Conservation (phyloP, 2,888 invertebrate genomes). For the Orchesellides sinensis region DNA sequence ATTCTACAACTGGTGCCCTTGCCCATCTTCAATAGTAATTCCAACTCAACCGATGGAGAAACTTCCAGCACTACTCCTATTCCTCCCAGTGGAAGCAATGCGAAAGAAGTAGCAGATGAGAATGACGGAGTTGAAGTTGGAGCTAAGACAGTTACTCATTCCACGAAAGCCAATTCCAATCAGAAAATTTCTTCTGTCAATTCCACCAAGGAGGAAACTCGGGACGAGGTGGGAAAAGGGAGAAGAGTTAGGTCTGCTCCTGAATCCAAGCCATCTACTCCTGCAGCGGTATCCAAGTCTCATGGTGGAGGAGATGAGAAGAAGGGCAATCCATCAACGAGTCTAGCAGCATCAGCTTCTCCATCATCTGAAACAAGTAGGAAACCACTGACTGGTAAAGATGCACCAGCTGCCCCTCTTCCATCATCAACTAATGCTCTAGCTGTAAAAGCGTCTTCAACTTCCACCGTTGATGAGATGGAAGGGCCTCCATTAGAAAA, state of each 20-base stretch:
- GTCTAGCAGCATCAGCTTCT: constrained; percentile 61
- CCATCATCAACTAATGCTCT: constrained; percentile 53
- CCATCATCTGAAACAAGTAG: constrained; percentile 41
- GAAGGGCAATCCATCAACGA: constrained; percentile 68
- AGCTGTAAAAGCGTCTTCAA: constrained; percentile 42
- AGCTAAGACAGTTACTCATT: constrained; percentile 33
- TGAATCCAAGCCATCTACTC: constrained; percentile 23
- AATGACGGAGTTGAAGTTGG: neutral
- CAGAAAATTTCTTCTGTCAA: constrained; percentile 36
- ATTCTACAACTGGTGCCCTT: constrained; percentile 65
- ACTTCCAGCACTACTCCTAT: neutral
- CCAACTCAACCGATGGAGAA: neutral
- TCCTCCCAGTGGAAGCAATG: too few species aligned
- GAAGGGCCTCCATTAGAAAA: constrained; percentile 50
- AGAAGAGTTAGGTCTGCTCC: constrained; percentile 27
- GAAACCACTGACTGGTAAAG: constrained; percentile 49
- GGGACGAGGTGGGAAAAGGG: constrained; percentile 7
- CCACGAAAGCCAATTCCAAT: constrained; percentile 59
- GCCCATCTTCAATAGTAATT: constrained; percentile 19
- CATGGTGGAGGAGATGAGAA: constrained; percentile 31
- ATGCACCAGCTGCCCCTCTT: constrained; percentile 51
- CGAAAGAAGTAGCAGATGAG: constrained; percentile 13
- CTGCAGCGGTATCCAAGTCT: constrained; percentile 8
- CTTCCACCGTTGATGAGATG: constrained; percentile 19
- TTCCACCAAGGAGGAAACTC: constrained; percentile 4